phyloP scores from a whole-genome alignment of 2,113 vertebrate genomes.

The Corynorhinus townsendii region DNA sequence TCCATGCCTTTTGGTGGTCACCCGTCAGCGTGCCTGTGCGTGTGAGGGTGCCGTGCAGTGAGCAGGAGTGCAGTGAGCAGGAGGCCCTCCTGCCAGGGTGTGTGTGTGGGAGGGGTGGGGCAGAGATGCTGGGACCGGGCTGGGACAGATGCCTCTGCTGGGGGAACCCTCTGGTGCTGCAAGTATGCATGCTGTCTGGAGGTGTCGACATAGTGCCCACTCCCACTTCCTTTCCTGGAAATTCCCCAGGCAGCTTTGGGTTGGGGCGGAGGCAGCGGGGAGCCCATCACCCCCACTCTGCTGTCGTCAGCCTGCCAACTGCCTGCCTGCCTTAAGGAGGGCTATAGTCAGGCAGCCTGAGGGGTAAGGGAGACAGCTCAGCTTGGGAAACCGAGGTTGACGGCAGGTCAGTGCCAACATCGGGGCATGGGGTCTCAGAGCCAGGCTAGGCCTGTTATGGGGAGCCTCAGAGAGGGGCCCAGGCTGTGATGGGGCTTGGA shows the following conservation, averaged over 20 bases:
- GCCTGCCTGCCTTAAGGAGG: neutral
- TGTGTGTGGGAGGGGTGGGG: too few species aligned
- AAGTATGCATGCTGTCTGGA: too few species aligned
- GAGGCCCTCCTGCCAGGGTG: neutral
- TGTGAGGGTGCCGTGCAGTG: neutral
- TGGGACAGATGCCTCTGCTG: neutral
- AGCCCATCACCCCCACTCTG: rapidly evolving
- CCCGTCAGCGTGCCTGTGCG: neutral
- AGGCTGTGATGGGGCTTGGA: neutral
- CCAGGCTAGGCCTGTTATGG: neutral
- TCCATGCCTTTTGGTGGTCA: neutral
- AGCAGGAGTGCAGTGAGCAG: neutral
- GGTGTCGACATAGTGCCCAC: rapidly evolving
- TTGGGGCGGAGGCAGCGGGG: rapidly evolving
- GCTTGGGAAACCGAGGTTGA: too few species aligned
- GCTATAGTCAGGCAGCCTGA: neutral
- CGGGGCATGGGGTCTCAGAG: neutral
- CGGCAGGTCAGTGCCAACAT: neutral
- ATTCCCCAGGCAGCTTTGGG: neutral
- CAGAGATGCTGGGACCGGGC: too few species aligned
- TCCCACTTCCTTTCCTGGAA: neutral
- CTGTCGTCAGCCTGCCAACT: neutral
- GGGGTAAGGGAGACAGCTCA: neutral
- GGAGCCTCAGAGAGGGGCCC: neutral
- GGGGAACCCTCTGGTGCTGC: too few species aligned